Evolutionary conservation across 2,888 invertebrate genomes (phyloP).

Genomic region (Sarcophaga variegata): DNA sequence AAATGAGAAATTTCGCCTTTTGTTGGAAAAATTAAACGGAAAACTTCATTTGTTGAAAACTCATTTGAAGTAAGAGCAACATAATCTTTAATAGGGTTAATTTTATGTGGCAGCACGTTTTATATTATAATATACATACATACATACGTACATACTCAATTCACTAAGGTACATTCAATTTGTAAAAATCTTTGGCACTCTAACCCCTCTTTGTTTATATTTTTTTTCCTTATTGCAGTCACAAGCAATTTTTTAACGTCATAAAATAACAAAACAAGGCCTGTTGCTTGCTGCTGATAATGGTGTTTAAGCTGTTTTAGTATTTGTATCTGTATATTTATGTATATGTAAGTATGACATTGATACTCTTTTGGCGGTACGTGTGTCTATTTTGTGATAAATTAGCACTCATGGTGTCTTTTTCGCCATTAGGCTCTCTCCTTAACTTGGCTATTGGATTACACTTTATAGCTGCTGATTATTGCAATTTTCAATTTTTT

Average conservation of each 20-base stretch:
- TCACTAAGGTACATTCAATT: too few relatives aligned
- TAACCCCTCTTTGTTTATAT: too few relatives aligned
- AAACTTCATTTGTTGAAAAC: too few relatives aligned
- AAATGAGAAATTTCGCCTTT: too few relatives aligned
- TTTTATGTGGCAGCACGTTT: background rate
- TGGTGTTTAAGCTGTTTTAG: slow-evolving; percentile 35
- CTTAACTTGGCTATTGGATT: background rate
- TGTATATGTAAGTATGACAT: slow-evolving; percentile 22
- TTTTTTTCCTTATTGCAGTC: too few relatives aligned
- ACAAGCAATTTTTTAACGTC: background rate
- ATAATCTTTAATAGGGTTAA: background rate
- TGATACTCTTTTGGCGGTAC: slow-evolving; percentile 56
- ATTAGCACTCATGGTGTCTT: slow-evolving; percentile 75
- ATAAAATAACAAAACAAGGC: background rate
- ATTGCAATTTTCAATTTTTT: slow-evolving; percentile 70
- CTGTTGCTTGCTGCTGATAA: slow-evolving; percentile 7
- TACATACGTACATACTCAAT: too few relatives aligned
- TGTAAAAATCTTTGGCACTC: too few relatives aligned
- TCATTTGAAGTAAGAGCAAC: too few relatives aligned
- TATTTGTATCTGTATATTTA: background rate
- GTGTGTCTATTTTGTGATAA: slow-evolving; percentile 74
- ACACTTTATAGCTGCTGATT: slow-evolving; percentile 71
- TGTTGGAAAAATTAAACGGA: too few relatives aligned
- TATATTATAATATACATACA: background rate
- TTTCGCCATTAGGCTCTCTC: slow-evolving; percentile 64